Percentiles rank a stretch among this genome's conserved stretches.
Conservation (phyloP, 2,888 invertebrate species). For the Dione juno region DNA sequence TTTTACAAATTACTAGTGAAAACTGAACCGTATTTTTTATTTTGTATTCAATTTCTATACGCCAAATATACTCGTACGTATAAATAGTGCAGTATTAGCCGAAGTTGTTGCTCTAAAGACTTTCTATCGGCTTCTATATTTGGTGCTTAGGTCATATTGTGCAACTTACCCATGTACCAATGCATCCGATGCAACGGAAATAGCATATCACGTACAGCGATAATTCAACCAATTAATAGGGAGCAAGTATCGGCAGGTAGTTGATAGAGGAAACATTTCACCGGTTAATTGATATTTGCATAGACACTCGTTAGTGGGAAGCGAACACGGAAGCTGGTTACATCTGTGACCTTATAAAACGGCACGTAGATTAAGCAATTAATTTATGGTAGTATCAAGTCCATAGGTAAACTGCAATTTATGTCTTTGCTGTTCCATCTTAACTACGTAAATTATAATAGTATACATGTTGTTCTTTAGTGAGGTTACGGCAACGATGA, state of each 20-base stretch:
- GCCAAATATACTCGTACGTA: too few species aligned
- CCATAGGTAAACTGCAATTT: constrained; percentile 21
- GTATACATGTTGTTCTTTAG: neutral
- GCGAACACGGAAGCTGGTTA: constrained; percentile 52
- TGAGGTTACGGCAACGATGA: neutral
- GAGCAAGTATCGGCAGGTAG: constrained; percentile 54
- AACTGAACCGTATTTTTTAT: too few species aligned
- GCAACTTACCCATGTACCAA: constrained; percentile 29
- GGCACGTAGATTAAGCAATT: constrained; percentile 48
- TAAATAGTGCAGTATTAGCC: too few species aligned
- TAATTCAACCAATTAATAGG: constrained; percentile 62
- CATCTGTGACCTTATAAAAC: constrained; percentile 55
- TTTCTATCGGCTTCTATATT: neutral
- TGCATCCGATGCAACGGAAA: constrained; percentile 49
- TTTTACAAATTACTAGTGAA: too few species aligned
- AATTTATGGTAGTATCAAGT: constrained; percentile 43
- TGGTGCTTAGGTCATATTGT: constrained; percentile 31
- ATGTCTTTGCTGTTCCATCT: constrained; percentile 10
- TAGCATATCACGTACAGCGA: constrained; percentile 58
- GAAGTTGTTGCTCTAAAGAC: neutral
- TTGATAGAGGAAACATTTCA: constrained; percentile 59
- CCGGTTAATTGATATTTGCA: constrained; percentile 71
- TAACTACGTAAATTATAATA: neutral
- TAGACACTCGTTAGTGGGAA: constrained; percentile 52
- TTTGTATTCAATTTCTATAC: too few species aligned